Percentiles rank a stretch among this genome's conserved stretches.
These are phyloP conservation scores for Drosophila setosimentum DNA, from an alignment of 2,888 invertebrate genomes.

Conservation along the genomic window DNA sequence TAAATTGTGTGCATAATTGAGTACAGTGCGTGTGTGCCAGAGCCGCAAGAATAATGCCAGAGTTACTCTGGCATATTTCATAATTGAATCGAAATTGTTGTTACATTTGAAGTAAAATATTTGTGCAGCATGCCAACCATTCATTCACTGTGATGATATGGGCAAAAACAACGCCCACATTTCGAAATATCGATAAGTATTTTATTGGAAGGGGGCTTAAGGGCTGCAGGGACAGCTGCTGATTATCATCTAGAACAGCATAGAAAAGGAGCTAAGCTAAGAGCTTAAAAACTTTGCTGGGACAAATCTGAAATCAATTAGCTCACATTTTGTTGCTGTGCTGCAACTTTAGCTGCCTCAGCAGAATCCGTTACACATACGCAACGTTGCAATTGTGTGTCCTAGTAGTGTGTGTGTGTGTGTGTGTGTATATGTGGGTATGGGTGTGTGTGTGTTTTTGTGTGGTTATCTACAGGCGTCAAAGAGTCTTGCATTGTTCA, in stretches of 20 bases:
- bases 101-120: constrained; percentile 64
- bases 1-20: constrained; percentile 57
- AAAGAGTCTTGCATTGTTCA: constrained; percentile 45
- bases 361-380: constrained; percentile 22
- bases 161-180: background rate
- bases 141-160: background rate
- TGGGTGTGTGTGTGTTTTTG: constrained; percentile 1
- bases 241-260: constrained; percentile 29
- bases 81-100: constrained; percentile 74
- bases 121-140: constrained; percentile 37
- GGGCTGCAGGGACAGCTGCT: constrained; percentile 22
- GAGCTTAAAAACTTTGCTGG: constrained; percentile 29
- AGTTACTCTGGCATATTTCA: constrained; percentile 53
- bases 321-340: constrained; percentile 29
- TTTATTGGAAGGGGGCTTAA: constrained; percentile 8
- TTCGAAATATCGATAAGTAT: constrained; percentile 7
- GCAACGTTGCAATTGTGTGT: background rate
- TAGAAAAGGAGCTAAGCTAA: constrained; percentile 31
- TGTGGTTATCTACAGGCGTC: constrained; percentile 31
- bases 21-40: constrained; percentile 20
- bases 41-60: constrained; percentile 20
- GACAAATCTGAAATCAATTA: constrained; percentile 52
- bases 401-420: background rate
- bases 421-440: background rate
- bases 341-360: constrained; percentile 24